These are phyloP conservation scores for Osmoderma eremita DNA, from an alignment of 2,888 invertebrate genomes.

Conservation along the genomic window DNA sequence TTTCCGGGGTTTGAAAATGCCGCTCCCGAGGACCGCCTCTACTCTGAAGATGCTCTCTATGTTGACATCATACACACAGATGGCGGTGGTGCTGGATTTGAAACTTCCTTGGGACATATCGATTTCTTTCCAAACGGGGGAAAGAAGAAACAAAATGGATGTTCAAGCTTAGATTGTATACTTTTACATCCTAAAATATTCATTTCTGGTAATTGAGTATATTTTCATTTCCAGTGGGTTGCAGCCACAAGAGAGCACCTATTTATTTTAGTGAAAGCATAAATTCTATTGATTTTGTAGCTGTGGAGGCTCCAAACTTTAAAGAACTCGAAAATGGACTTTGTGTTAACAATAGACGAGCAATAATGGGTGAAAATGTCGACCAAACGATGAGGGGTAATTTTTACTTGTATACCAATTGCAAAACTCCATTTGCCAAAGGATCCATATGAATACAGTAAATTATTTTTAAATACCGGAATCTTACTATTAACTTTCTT, in stretches of 20 bases:
- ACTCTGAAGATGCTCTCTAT: conserved; percentile 73
- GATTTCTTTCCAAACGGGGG: conserved; percentile 81
- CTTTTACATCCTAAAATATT: background rate
- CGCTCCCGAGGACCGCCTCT: conserved; percentile 65
- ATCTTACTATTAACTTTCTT: too few relatives aligned
- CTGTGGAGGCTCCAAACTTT: conserved; percentile 31
- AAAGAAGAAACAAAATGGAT: conserved; percentile 72
- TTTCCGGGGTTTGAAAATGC: conserved; percentile 67
- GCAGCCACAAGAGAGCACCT: conserved; percentile 63
- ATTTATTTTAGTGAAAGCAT: conserved; percentile 44
- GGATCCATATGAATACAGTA: conserved; percentile 4
- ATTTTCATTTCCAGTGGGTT: conserved; percentile 66
- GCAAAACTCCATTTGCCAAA: conserved; percentile 35
- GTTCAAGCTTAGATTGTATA: conserved; percentile 54
- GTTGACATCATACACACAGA: conserved; percentile 79
- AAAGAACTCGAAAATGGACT: conserved; percentile 13
- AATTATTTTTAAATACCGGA: too few relatives aligned
- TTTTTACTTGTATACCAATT: conserved; percentile 41
- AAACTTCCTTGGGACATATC: conserved; percentile 70
- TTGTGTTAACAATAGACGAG: conserved; percentile 11
- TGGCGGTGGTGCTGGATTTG: conserved; percentile 71
- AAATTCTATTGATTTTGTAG: conserved; percentile 41
- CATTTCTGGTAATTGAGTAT: conserved; percentile 1
- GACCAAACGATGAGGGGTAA: conserved; percentile 23
- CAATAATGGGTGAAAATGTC: conserved; percentile 42